Percentiles rank a stretch among this genome's conserved stretches.
Conservation (phyloP, 2,113 vertebrate genomes). For the Cebidichthys violaceus region DNA sequence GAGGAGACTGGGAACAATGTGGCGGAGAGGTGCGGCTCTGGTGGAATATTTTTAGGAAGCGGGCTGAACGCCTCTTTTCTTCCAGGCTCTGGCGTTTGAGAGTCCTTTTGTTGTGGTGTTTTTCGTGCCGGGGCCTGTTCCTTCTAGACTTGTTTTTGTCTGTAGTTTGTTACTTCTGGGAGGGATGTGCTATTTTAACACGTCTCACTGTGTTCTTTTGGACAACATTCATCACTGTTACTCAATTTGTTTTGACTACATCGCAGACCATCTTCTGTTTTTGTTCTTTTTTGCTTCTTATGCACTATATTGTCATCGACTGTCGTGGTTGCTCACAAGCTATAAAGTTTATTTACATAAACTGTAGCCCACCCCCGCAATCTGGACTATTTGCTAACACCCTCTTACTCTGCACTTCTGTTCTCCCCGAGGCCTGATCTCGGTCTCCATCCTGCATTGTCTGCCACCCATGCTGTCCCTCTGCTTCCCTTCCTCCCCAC, state of each 20-base stretch:
- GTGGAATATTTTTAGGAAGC: slow-evolving; percentile 73
- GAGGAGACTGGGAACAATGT: slow-evolving; percentile 73
- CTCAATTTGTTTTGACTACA: slow-evolving; percentile 30
- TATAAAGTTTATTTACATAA: slow-evolving; percentile 16
- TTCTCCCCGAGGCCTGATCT: slow-evolving; percentile 45
- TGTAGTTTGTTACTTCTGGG: slow-evolving; percentile 34
- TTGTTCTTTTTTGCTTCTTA: background rate
- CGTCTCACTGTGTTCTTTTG: slow-evolving; percentile 30
- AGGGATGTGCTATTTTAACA: slow-evolving; percentile 51
- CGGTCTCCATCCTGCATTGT: slow-evolving; percentile 52
- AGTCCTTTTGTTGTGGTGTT: slow-evolving; percentile 52
- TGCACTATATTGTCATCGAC: background rate
- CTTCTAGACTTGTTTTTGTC: slow-evolving; percentile 61
- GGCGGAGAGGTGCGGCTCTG: slow-evolving; percentile 66
- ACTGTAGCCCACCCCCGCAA: background rate
- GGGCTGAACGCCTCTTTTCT: slow-evolving; percentile 54
- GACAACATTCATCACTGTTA: slow-evolving; percentile 22
- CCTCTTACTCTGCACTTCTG: slow-evolving; percentile 24
- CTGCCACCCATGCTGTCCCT: slow-evolving; percentile 47
- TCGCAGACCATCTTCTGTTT: background rate
- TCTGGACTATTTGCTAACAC: slow-evolving; percentile 24
- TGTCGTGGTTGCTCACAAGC: background rate
- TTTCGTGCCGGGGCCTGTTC: slow-evolving; percentile 37
- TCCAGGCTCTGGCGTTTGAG: slow-evolving; percentile 40
- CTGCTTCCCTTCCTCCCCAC: slow-evolving; percentile 21